Evolutionary conservation across 2,113 vertebrate genomes (phyloP).

Genomic region (Gymnogyps californianus): DNA sequence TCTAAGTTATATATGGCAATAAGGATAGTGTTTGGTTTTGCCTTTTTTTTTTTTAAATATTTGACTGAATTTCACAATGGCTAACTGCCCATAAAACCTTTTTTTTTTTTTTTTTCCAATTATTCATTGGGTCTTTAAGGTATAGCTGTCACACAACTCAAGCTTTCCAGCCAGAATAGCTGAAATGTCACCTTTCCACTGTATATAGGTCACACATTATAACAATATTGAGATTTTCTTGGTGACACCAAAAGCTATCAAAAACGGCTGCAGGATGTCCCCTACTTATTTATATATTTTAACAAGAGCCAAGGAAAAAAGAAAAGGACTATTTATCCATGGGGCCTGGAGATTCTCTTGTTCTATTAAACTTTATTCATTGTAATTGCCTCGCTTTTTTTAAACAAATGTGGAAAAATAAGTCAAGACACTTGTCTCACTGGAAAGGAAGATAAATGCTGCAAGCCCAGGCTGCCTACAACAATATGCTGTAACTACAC

Average conservation of each 20-base stretch:
- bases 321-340: neutral
- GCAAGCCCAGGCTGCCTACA: neutral
- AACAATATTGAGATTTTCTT: neutral
- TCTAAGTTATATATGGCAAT: neutral
- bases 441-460: neutral
- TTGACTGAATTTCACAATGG: neutral
- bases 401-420: neutral
- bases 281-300: constrained; percentile 49
- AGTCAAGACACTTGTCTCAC: neutral
- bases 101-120: neutral
- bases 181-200: neutral
- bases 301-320: constrained; percentile 37
- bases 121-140: neutral
- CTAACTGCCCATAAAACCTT: neutral
- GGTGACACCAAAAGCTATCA: constrained; percentile 35
- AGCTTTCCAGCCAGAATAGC: neutral
- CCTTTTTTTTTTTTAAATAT: neutral
- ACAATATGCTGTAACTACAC: neutral
- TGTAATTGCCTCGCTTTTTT: constrained; percentile 41
- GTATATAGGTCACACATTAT: neutral
- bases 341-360: neutral
- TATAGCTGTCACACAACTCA: neutral
- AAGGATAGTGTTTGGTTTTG: neutral
- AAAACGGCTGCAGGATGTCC: constrained; percentile 2
- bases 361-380: neutral